phyloP scores from a whole-genome alignment of 1,140 invertebrate species.

The Eriosoma lanigerum region DNA sequence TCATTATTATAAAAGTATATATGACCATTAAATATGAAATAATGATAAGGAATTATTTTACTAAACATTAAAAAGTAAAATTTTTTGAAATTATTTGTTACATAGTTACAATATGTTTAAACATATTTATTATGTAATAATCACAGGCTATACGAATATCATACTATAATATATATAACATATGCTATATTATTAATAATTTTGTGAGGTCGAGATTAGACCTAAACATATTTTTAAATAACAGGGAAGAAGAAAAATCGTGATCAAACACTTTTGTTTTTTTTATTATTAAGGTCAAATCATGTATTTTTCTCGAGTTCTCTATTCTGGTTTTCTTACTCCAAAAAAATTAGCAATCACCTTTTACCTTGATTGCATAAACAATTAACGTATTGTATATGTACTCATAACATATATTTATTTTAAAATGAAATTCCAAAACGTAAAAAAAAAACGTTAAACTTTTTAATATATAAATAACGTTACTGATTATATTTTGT shows the following conservation, averaged over 20 bases:
- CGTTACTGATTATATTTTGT: neutral
- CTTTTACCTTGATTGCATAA: neutral
- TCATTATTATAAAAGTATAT: no score
- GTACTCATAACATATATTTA: neutral
- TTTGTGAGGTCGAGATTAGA: neutral
- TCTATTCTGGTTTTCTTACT: neutral
- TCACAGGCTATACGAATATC: no score
- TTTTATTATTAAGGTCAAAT: conserved; percentile 18
- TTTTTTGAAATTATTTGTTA: no score
- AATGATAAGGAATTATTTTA: no score
- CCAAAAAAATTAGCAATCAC: neutral
- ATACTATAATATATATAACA: no score
- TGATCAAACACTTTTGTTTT: neutral
- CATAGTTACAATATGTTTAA: no score
- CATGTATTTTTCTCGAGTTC: neutral
- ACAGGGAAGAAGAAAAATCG: conserved; percentile 2
- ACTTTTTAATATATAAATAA: neutral
- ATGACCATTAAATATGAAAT: no score
- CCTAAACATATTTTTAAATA: neutral
- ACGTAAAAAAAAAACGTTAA: no score
- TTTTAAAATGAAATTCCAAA: no score
- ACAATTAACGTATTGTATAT: neutral
- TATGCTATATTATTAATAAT: neutral
- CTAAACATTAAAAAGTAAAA: no score
- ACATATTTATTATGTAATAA: no score